Base-by-base conservation (phyloP, 2,888 invertebrate genomes). In the Mythimna albipuncta region DNA sequence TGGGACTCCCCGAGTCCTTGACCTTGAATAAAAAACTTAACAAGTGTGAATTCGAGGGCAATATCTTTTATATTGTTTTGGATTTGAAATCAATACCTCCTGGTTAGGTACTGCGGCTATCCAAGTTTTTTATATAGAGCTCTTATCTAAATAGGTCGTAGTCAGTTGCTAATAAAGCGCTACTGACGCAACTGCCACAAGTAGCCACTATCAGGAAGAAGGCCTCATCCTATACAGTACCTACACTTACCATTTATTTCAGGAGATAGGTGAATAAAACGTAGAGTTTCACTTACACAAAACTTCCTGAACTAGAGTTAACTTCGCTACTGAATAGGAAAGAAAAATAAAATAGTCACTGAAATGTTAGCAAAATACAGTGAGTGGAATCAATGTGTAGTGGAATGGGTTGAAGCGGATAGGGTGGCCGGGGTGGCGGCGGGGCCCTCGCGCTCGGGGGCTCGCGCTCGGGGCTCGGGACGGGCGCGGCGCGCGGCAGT, bases 401-500 rank as follows among this genome's bases (percentile, higher is more conserved):
- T 86, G 83, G 78, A 83, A 74, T 77, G 82, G 81, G 77, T 69
- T 70, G 66, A 58, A 77, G 78, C 72, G 81, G 76, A 72, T 77
- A 76, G 85, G 88, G 87, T 89, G 87, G 88, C 87, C 89, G 85
- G 88, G 89, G 91, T 86, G 83, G 26, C 47, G 84, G 57, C 75
- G 9, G 44, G 58, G 61, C 41, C 61, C 3, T 73, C 54, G 73
- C 54, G 79, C 82, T 85, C 82, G 74, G 50, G 64, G 52, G 74
- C 55, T 38, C 70, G 79, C 68, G 74, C 85, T 79, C 84, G 75
- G 84, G 83, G 77, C 61, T 72, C 91, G 91, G 91, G 88, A 85
- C 91, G 91, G 90, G 88, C 89, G 81, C 84, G 88, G 88, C 87
- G 92, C 92, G 92, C 94, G 94, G 94, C 95, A 95, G 95, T 95